These are phyloP conservation scores for Mustela lutreola DNA, from an alignment of 2,113 vertebrate genomes.

Conservation along the genomic window DNA sequence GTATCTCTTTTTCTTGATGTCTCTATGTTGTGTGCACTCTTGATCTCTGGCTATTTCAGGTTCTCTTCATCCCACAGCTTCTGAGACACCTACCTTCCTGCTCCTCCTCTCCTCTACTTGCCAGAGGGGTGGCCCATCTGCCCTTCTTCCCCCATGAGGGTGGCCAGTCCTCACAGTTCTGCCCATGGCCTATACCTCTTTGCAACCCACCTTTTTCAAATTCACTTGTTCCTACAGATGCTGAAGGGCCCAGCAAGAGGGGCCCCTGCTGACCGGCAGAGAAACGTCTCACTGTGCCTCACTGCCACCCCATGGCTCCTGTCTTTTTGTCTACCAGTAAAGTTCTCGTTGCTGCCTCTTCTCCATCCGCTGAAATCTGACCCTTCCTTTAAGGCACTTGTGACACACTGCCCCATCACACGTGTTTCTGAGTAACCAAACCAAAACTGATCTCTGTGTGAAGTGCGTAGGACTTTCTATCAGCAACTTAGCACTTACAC, in stretches of 20 bases:
- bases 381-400: not conserved
- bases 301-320: not conserved
- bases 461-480: not conserved
- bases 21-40: not conserved
- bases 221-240: not conserved
- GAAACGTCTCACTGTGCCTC: not conserved
- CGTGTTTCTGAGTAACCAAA: not conserved
- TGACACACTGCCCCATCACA: not conserved
- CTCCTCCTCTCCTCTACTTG: not conserved
- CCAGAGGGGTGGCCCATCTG: too few relatives aligned
- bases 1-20: not conserved
- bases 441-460: not conserved
- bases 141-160: not conserved
- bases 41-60: not conserved
- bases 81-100: not conserved
- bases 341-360: not conserved
- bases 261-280: not conserved
- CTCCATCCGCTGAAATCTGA: not conserved
- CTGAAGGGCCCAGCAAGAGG: not conserved
- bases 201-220: not conserved
- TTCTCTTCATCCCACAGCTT: not conserved
- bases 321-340: not conserved
- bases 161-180: not conserved
- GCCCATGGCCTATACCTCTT: not conserved
- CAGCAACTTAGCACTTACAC: not conserved